Evolutionary conservation across 2,113 vertebrate species (phyloP).

Genomic region (Zeus faber): DNA sequence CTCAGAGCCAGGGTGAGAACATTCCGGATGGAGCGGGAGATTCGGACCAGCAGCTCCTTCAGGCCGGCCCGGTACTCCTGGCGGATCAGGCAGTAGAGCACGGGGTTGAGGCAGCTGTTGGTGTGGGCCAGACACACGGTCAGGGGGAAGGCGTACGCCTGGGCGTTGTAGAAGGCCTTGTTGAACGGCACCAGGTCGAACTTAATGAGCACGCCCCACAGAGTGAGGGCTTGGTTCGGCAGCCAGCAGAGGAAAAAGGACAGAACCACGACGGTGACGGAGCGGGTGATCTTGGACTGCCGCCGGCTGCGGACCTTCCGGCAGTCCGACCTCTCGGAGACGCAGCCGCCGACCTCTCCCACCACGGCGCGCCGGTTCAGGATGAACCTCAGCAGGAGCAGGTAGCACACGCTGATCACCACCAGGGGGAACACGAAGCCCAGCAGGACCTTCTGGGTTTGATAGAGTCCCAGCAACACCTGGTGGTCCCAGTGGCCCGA

Average conservation of each 20-base stretch:
- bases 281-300: slow-evolving; percentile 75
- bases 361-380: slow-evolving; percentile 55
- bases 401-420: slow-evolving; percentile 75
- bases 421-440: slow-evolving; percentile 75
- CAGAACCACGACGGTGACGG: slow-evolving; percentile 75
- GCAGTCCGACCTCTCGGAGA: slow-evolving; percentile 51
- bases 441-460: slow-evolving; percentile 77
- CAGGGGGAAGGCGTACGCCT: slow-evolving; percentile 78
- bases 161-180: slow-evolving; percentile 77
- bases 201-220: slow-evolving; percentile 80
- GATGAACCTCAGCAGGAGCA: slow-evolving; percentile 77
- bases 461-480: slow-evolving; percentile 78
- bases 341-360: slow-evolving; percentile 19
- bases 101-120: slow-evolving; percentile 81
- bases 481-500: slow-evolving; percentile 73
- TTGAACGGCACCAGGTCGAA: slow-evolving; percentile 78
- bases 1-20: slow-evolving; percentile 50
- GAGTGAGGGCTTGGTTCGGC: slow-evolving; percentile 78
- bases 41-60: slow-evolving; percentile 66
- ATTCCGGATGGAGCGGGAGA: slow-evolving; percentile 50
- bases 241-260: slow-evolving; percentile 83
- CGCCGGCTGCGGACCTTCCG: slow-evolving; percentile 63
- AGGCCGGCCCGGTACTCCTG: slow-evolving; percentile 74
- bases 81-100: slow-evolving; percentile 80
- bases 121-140: slow-evolving; percentile 78